Base-by-base conservation (phyloP, 2,797 vertebrate species). In the Acanthurus leucopareius region DNA sequence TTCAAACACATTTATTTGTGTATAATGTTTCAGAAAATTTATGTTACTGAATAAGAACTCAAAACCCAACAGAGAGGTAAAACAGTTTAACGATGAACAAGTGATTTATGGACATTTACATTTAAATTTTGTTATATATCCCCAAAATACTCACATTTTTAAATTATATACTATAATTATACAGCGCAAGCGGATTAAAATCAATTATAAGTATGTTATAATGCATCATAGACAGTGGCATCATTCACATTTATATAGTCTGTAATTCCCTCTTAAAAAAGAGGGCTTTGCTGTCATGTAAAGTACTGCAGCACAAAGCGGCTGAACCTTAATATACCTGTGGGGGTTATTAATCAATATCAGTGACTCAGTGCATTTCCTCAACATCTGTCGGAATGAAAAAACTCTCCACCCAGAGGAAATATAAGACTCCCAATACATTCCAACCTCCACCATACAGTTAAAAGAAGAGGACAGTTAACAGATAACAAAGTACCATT, bases 261-360 rank as follows among this genome's bases (percentile, higher is more conserved):
- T n/a, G 8, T n/a, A 19, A 10, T 54, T 14, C 0, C 4, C 16
- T 13, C 17, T 57, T 51, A 69, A 15, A 4, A 10, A 53, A 1
- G 17, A 35, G 28, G 6, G 25, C 14, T 45, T 68, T 59, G 15
- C 45, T 40, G 4, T 19, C 2, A 19, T 38, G 47, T 63, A 47
- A 62, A 25, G 60, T 49, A 59, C 32, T 65, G 5, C 15, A 17
- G 13, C 10, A 42, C 52, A 9, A 53, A 73, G 25, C 10, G 60
- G 14, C 22, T 42, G 13, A 58, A 47, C n/a, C 53, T 63, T 38
- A 64, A 67, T 56, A 64, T 69, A 58, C 44, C 40, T 72, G 52
- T 25, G 51, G 32, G 3, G 10, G n/a, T 44, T 72, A 32, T 42
- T 63, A 49, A 73, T 80, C 65, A 78, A 67, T 59, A 69, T 40